phyloP scores from a whole-genome alignment of 2,888 invertebrate genomes.

The Aquatica leii region DNA sequence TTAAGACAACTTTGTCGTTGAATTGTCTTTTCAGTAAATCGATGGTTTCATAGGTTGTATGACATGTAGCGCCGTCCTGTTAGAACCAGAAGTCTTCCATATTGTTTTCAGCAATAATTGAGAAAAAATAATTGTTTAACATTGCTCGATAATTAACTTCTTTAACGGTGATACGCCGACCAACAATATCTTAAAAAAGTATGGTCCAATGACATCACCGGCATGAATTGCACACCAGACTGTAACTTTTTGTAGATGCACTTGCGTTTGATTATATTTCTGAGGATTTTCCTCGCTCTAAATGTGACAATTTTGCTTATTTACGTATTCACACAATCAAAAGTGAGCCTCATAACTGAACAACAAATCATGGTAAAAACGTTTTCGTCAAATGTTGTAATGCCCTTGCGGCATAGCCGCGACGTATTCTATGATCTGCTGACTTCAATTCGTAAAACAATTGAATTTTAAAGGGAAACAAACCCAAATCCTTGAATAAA shows the following conservation, averaged over 20 bases:
- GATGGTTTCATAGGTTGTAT: neutral
- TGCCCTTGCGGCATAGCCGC: too few species aligned
- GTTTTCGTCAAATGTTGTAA: too few species aligned
- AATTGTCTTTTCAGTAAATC: neutral
- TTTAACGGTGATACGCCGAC: slow-evolving; percentile 34
- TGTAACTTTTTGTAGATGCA: slow-evolving; percentile 37
- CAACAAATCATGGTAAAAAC: too few species aligned
- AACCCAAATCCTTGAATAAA: too few species aligned
- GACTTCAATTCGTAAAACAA: too few species aligned
- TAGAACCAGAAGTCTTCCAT: neutral
- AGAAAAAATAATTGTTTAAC: slow-evolving; percentile 17
- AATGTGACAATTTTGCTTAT: slow-evolving; percentile 32
- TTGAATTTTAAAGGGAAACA: too few species aligned
- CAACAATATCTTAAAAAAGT: slow-evolving; percentile 35
- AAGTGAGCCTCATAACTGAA: slow-evolving; percentile 16
- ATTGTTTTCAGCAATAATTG: neutral
- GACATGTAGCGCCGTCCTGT: neutral
- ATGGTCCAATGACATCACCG: slow-evolving; percentile 31
- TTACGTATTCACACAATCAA: slow-evolving; percentile 13
- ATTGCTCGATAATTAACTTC: slow-evolving; percentile 39
- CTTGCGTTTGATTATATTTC: slow-evolving; percentile 30
- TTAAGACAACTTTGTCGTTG: too few species aligned
- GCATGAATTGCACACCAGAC: slow-evolving; percentile 30
- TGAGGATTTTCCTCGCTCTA: slow-evolving; percentile 37
- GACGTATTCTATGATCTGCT: too few species aligned